phyloP scores from a whole-genome alignment of 2,797 vertebrate genomes.

The Potorous gilbertii region DNA sequence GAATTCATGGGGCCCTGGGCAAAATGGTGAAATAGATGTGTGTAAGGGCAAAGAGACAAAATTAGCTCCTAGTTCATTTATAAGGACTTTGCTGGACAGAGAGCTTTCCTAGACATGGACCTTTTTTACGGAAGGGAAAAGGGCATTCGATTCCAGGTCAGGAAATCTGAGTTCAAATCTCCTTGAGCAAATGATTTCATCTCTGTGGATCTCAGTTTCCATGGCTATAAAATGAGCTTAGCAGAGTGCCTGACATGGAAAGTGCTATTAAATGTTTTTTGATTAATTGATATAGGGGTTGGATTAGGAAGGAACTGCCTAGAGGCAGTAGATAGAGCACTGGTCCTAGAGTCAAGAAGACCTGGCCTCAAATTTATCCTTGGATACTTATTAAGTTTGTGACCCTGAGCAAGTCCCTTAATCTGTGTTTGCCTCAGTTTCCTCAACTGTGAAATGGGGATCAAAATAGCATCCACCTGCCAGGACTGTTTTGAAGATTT shows the following conservation, averaged over 20 bases:
- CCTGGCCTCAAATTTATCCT: not conserved
- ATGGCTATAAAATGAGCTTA: not conserved
- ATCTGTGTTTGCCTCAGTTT: not conserved
- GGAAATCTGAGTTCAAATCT: not conserved
- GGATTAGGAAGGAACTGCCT: not conserved
- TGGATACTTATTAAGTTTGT: not conserved
- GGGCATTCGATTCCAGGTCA: not conserved
- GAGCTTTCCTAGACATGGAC: not conserved
- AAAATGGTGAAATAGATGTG: not conserved
- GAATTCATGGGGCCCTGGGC: not conserved
- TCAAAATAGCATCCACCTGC: not conserved
- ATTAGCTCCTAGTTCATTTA: not conserved
- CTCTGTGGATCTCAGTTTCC: not conserved
- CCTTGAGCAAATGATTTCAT: not conserved
- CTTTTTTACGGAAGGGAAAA: not conserved
- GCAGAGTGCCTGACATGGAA: not conserved
- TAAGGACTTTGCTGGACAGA: not conserved
- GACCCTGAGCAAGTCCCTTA: not conserved
- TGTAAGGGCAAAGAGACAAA: not conserved
- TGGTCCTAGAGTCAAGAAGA: not conserved
- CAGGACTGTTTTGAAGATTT: too few species aligned
- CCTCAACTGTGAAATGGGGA: not conserved
- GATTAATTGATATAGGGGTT: not conserved
- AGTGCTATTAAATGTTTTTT: not conserved
- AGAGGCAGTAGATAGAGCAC: not conserved